Percentiles rank a stretch among this genome's conserved stretches.
Conservation (phyloP, 2,888 invertebrate genomes). For the Amorpha juglandis region DNA sequence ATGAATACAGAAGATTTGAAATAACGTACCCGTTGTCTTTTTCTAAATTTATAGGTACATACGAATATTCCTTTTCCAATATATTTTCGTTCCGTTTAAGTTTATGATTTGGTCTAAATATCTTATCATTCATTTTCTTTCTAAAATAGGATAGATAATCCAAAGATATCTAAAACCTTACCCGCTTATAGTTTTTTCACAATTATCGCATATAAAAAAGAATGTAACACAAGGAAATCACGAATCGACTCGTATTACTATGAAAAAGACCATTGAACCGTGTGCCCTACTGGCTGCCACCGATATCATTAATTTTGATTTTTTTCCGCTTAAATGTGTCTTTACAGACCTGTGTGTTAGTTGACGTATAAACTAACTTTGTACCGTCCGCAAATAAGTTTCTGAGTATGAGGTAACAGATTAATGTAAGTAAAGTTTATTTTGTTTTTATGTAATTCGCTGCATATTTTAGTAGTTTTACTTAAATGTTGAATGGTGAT, state of each 20-base stretch:
- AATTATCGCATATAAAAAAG: slow-evolving; percentile 19
- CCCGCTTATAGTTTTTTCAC: slow-evolving; percentile 17
- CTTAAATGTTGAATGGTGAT: too few species aligned
- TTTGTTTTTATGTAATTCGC: too few species aligned
- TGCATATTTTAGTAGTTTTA: too few species aligned
- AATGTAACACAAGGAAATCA: slow-evolving; percentile 43
- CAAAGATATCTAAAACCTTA: neutral
- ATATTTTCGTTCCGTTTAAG: too few species aligned
- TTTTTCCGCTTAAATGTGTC: slow-evolving; percentile 81
- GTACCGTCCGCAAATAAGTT: slow-evolving; percentile 57
- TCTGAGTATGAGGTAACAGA: neutral
- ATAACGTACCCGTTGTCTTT: too few species aligned
- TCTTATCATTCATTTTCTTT: too few species aligned
- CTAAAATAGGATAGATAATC: neutral
- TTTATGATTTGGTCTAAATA: too few species aligned
- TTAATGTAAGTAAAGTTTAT: neutral
- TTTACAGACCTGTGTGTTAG: slow-evolving; percentile 81
- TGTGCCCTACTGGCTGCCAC: slow-evolving; percentile 78
- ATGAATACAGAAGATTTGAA: too few species aligned
- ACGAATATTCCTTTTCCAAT: too few species aligned
- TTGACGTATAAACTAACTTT: slow-evolving; percentile 66
- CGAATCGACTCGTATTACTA: slow-evolving; percentile 51
- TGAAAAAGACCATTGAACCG: slow-evolving; percentile 66
- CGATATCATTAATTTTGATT: slow-evolving; percentile 83
- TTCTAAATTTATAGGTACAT: too few species aligned